Conservation (phyloP, 2,113 vertebrate species). For the Polyodon spathula region DNA sequence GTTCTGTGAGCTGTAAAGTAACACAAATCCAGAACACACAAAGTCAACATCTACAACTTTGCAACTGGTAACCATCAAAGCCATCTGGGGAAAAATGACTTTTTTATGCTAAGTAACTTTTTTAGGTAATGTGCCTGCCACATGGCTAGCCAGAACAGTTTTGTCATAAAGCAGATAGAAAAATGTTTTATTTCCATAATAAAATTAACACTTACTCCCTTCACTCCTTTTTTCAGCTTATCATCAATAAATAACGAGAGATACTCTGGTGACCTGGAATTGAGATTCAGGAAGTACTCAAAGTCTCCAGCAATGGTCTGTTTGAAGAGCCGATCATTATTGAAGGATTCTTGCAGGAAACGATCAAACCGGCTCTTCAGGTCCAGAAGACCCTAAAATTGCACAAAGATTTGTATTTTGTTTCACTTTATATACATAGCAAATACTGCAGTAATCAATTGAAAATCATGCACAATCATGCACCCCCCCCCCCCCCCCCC, state of each 20-base stretch:
- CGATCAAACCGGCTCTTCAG: slow-evolving; percentile 92
- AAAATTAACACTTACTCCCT: slow-evolving; percentile 71
- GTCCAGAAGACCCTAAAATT: slow-evolving; percentile 79
- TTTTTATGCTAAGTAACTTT: no score
- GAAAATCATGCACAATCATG: no score
- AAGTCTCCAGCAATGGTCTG: slow-evolving; percentile 96
- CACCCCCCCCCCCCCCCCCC: no score
- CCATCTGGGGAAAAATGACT: no score
- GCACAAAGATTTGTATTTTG: slow-evolving; percentile 4
- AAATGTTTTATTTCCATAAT: no score
- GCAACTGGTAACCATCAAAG: no score
- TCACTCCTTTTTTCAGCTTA: slow-evolving; percentile 96
- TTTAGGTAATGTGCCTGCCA: no score
- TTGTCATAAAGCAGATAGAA: no score
- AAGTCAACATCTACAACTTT: no score
- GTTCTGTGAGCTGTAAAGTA: slow-evolving; percentile 80
- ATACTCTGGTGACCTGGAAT: slow-evolving; percentile 95
- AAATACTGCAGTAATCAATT: no score
- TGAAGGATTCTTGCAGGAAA: slow-evolving; percentile 91
- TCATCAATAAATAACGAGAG: slow-evolving; percentile 99
- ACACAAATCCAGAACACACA: background rate
- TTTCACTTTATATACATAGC: no score
- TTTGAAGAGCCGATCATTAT: slow-evolving; percentile 92
- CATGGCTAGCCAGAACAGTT: no score
- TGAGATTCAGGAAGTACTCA: slow-evolving; percentile 97